phyloP scores from a whole-genome alignment of 23 tunicate species.

The Trididemnum clinides region DNA sequence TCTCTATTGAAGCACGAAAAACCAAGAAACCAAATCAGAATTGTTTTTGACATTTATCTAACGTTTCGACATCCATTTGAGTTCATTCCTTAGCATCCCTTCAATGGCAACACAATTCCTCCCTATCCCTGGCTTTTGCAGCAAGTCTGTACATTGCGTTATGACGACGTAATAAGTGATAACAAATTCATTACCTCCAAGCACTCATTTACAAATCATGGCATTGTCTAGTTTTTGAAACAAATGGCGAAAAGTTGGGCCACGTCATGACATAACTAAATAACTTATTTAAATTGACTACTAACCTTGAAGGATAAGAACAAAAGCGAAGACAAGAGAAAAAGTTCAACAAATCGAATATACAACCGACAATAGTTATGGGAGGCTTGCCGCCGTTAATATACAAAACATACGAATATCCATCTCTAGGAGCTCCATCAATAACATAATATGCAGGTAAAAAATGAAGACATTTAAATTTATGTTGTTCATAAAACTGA shows the following conservation, averaged over 20 bases:
- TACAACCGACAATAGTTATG: conserved; percentile 40
- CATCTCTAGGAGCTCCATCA: conserved; percentile 55
- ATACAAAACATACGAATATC: conserved; percentile 83
- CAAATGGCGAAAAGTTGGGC: conserved; percentile 36
- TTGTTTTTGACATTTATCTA: too few species aligned
- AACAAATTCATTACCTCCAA: too few species aligned
- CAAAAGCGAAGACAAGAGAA: conserved; percentile 43
- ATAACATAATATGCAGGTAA: conserved; percentile 80
- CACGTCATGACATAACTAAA: not conserved
- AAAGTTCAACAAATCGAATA: not conserved
- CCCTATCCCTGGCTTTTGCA: too few species aligned
- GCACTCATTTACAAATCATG: conserved; percentile 50
- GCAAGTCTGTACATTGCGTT: too few species aligned
- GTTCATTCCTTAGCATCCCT: too few species aligned
- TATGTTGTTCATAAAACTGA: conserved; percentile 67
- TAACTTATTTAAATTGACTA: not conserved
- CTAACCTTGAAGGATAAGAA: conserved; percentile 4
- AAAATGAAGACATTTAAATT: conserved; percentile 65
- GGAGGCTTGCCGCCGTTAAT: conserved; percentile 83
- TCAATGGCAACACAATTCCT: too few species aligned
- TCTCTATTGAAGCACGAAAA: too few species aligned
- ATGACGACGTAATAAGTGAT: too few species aligned
- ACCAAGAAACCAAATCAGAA: too few species aligned
- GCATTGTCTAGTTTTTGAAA: conserved; percentile 30
- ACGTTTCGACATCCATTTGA: too few species aligned